Evolutionary conservation across 2,797 vertebrate genomes (phyloP).

Genomic region (Spheniscus humboldti): DNA sequence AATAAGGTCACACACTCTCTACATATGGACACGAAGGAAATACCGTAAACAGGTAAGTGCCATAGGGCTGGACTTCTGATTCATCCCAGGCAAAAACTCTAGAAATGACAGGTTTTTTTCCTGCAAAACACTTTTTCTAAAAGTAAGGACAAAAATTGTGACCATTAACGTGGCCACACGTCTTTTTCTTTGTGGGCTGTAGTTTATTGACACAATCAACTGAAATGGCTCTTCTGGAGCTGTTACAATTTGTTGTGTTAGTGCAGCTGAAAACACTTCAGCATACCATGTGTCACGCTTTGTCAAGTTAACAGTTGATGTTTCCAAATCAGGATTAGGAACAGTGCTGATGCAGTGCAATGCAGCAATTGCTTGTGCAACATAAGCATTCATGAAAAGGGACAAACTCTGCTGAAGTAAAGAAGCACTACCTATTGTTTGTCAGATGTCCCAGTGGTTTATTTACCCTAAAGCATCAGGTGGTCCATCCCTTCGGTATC

Average conservation of each 20-base stretch:
- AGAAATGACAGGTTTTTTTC: neutral
- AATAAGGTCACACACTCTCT: neutral
- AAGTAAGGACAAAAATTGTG: neutral
- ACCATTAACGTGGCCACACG: neutral
- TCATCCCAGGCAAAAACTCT: neutral
- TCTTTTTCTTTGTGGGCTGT: neutral
- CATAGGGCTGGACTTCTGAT: neutral
- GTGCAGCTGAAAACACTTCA: conserved; percentile 63
- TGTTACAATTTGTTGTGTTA: conserved; percentile 41
- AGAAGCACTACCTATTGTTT: neutral
- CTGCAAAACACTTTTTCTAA: neutral
- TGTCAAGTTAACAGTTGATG: conserved; percentile 52
- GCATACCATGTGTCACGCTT: conserved; percentile 27
- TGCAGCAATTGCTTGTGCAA: conserved; percentile 42
- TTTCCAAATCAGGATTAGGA: conserved; percentile 64
- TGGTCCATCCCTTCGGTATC: neutral
- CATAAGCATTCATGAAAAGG: conserved; percentile 31
- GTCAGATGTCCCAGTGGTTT: neutral
- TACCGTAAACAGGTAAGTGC: neutral
- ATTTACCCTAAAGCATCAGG: neutral
- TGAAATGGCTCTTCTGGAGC: conserved; percentile 48
- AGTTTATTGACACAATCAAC: conserved; percentile 32
- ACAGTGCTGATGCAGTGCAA: conserved; percentile 57
- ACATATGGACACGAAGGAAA: neutral
- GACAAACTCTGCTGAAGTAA: neutral